Conservation (phyloP, 2,113 vertebrate species). For the Axis porcinus region DNA sequence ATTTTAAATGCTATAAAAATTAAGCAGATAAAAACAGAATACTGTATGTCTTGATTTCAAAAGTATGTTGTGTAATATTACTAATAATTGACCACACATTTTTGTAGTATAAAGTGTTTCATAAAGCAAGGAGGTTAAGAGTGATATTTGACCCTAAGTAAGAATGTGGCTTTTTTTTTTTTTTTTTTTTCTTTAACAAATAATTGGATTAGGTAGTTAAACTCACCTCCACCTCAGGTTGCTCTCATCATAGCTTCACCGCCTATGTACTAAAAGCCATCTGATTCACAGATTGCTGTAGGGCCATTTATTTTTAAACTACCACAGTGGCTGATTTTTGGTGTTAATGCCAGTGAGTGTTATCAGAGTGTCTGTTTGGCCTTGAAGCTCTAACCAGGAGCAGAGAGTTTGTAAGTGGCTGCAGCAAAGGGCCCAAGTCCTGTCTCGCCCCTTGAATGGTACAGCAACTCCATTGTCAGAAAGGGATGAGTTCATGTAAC, state of each 20-base stretch:
- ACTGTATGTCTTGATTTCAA: background rate
- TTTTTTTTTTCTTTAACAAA: background rate
- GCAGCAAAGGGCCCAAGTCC: background rate
- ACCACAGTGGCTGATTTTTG: background rate
- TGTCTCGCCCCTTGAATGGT: background rate
- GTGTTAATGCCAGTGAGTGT: background rate
- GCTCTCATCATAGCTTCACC: background rate
- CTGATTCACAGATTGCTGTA: background rate
- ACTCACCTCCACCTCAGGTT: background rate
- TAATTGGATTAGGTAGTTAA: background rate
- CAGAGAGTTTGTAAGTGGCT: background rate
- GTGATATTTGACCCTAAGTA: background rate
- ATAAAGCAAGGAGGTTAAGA: background rate
- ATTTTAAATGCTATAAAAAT: background rate
- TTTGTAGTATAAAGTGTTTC: conserved; percentile 21
- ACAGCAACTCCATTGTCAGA: background rate
- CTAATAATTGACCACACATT: background rate
- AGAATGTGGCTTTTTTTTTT: background rate
- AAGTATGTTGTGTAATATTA: background rate
- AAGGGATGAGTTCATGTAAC: background rate
- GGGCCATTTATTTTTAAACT: background rate
- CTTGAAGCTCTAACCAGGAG: background rate
- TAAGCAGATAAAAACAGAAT: background rate
- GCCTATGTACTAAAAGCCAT: background rate
- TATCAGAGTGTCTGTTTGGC: background rate